Base-by-base conservation (phyloP, 2,113 vertebrate genomes). In the Tringa solitaria region DNA sequence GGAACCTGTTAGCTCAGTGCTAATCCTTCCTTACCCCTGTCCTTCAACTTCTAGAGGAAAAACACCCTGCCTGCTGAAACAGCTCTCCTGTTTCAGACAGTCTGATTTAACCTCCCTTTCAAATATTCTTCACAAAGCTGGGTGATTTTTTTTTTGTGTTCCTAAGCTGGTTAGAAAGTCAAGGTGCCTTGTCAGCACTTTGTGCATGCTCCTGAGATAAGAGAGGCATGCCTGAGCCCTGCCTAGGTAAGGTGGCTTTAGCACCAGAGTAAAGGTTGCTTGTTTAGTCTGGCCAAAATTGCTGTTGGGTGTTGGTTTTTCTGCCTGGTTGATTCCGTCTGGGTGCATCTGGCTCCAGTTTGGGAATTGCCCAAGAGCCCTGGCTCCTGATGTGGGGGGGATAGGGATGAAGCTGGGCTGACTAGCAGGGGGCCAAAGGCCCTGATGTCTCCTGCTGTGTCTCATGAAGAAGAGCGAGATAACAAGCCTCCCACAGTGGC, bases 221-320 rank as follows among this genome's bases (percentile, higher is more conserved):
- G 80, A 59, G 45, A 57, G 53, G 82, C 4, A 18, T 1, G 4
- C 35, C 39, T 24, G 41, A 69, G 75, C 85, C 73, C 65, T 86
- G 88, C 76, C 85, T 41, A 54, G 53, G 68, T 35, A 39, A 46
- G 64, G 83, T 65, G 60, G 88, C 37, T 90, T 94, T 72, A 92
- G 76, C 43, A 32, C 37, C 50, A 33, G 95, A 74, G 85, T 96
- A 94, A 96, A 96, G 95, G 96, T 96, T 93, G 96, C 70, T 97
- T 96, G 93, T 54, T 97, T 57, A 90, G 92, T 89, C 95, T 87
- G 88, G 48, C 51, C 61, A 75, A 64, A 89, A 89, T 18, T 92
- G 89, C 86, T 60, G 39, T 12, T 32, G 19, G 48, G 26, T 10
- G 69, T 39, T 79, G 74, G 39, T 46, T 39, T 82, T 92, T 92